These are phyloP conservation scores for Ashinkailepas kermadecensis DNA, from an alignment of 2,888 invertebrate genomes.

Conservation along the genomic window DNA sequence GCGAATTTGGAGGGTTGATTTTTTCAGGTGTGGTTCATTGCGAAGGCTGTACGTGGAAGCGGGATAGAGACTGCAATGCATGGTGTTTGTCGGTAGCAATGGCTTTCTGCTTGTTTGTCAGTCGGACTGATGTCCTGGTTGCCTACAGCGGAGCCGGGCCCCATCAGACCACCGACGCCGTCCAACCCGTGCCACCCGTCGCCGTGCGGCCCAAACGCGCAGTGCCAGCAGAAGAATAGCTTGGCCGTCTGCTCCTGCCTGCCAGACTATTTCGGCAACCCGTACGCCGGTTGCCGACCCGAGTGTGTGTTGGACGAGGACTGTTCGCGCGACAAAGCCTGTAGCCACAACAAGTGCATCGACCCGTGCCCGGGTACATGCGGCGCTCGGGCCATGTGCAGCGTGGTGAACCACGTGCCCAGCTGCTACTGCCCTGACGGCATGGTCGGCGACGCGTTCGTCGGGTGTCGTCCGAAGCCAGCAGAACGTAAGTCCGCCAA, in stretches of 20 bases:
- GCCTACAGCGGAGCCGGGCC: not conserved
- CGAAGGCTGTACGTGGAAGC: too few species aligned
- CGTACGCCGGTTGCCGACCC: constrained; percentile 51
- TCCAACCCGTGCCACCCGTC: constrained; percentile 22
- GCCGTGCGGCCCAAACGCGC: constrained; percentile 61
- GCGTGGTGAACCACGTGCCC: constrained; percentile 37
- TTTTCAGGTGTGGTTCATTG: too few species aligned
- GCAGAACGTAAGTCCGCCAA: not conserved
- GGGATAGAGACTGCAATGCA: not conserved
- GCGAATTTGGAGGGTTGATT: too few species aligned
- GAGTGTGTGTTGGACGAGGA: constrained; percentile 70
- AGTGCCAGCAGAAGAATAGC: constrained; percentile 59
- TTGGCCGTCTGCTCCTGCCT: constrained; percentile 24
- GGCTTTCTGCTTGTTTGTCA: too few species aligned
- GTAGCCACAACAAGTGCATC: constrained; percentile 40
- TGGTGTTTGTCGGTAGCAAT: too few species aligned
- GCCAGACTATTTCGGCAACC: constrained; percentile 50
- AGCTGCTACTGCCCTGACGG: constrained; percentile 65
- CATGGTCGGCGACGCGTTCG: constrained; percentile 74
- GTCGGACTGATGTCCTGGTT: too few species aligned
- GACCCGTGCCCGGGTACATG: constrained; percentile 61
- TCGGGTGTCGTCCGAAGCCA: constrained; percentile 52
- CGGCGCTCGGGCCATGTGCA: constrained; percentile 36
- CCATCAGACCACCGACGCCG: not conserved
- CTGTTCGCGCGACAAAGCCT: constrained; percentile 64